A percentile compares a stretch with the other conserved stretches of the same genome.
Evolutionary conservation across 2,113 vertebrate species (phyloP).

Genomic region (Lampris megalopsis): DNA sequence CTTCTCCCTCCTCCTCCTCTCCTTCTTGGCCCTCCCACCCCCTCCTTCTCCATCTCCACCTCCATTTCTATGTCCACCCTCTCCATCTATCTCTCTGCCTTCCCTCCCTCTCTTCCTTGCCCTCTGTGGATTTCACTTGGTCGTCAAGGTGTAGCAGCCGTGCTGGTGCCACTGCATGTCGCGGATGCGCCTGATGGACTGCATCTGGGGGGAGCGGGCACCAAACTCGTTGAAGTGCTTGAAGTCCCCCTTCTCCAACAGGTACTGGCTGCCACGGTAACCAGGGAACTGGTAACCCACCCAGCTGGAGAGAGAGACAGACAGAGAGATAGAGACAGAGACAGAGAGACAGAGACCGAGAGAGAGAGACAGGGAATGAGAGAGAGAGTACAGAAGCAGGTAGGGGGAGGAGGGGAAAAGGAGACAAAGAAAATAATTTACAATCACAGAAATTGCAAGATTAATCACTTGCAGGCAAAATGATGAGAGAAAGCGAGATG

Average conservation of each 20-base stretch:
- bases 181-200: slow-evolving; percentile 78
- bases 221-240: slow-evolving; percentile 81
- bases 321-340: too few relatives aligned
- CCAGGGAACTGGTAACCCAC: slow-evolving; percentile 85
- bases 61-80: slow-evolving; percentile 35
- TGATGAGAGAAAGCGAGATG: neutral
- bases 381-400: neutral
- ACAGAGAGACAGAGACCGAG: too few relatives aligned
- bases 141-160: slow-evolving; percentile 76
- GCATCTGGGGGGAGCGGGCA: slow-evolving; percentile 78
- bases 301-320: slow-evolving; percentile 64
- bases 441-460: neutral
- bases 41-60: slow-evolving; percentile 25
- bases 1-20: slow-evolving; percentile 54
- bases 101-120: slow-evolving; percentile 70
- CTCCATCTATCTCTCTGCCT: slow-evolving; percentile 46
- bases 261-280: slow-evolving; percentile 80
- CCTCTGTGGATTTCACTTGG: slow-evolving; percentile 75
- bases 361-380: neutral
- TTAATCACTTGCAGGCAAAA: neutral
- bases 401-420: neutral
- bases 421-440: neutral
- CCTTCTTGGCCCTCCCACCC: slow-evolving; percentile 57
- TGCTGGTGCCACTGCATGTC: slow-evolving; percentile 82
- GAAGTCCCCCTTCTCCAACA: slow-evolving; percentile 80